A percentile compares a stretch with the other conserved stretches of the same genome.
Conservation (phyloP, 2,113 vertebrate species). For the Tautogolabrus adspersus region DNA sequence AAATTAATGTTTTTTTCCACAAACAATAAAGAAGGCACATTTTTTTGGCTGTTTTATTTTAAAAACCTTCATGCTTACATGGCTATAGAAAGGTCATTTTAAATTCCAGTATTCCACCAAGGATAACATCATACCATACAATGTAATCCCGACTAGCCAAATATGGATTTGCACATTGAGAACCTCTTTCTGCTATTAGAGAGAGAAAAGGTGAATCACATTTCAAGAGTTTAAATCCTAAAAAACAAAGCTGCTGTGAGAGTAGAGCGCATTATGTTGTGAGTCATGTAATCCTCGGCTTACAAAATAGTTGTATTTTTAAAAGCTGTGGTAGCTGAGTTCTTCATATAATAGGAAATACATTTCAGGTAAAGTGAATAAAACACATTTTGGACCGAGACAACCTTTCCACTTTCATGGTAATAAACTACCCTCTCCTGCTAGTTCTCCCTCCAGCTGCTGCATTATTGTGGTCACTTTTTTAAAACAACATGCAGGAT, state of each 20-base stretch:
- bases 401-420: neutral
- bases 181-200: slow-evolving; percentile 3
- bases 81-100: slow-evolving; percentile 12
- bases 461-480: slow-evolving; percentile 35
- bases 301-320: slow-evolving; percentile 15
- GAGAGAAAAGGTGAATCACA: slow-evolving; percentile 41
- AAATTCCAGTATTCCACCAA: slow-evolving; percentile 23
- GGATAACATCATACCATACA: slow-evolving; percentile 20
- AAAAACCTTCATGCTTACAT: neutral
- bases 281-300: slow-evolving; percentile 55
- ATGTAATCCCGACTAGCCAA: slow-evolving; percentile 16
- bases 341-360: slow-evolving; percentile 11
- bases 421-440: slow-evolving; percentile 17
- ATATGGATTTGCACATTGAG: slow-evolving; percentile 27
- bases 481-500: slow-evolving; percentile 3
- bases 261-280: slow-evolving; percentile 34
- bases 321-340: slow-evolving; percentile 9
- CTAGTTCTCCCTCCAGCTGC: slow-evolving; percentile 13
- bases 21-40: neutral
- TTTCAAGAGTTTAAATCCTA: slow-evolving; percentile 37
- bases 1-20: neutral
- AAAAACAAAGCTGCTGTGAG: neutral
- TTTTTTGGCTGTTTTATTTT: neutral
- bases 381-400: slow-evolving; percentile 3
- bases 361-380: neutral